Base-by-base conservation (phyloP, 2,797 vertebrate genomes). In the Halcyon chelicuti region DNA sequence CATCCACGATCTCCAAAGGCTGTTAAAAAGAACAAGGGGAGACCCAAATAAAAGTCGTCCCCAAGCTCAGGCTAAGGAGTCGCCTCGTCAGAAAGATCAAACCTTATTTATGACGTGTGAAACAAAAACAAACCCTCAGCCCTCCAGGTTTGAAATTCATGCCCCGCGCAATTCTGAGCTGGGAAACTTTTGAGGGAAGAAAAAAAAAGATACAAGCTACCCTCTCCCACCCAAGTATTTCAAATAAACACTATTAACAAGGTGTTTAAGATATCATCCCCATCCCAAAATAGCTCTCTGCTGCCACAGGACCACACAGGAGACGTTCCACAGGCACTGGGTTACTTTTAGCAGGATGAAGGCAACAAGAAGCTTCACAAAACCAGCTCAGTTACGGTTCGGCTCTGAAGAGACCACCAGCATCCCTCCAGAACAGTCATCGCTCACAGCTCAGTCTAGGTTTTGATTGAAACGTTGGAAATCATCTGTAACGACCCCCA, bases 251-350 rank as follows among this genome's bases (percentile, higher is more conserved):
- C 39, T 22, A 66, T 65, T 83, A 90, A 77, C 86, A 80, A 90
- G 74, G 70, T 83, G 77, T 42, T 71, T 63, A 73, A 96, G 92
- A 82, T 68, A 87, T 35, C 88, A 90, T 88, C 93, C 86, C 44
- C 12, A 21, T 6, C 70, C 80, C 47, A 77, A 85, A 88, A 93
- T 52, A 93, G 88, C 15, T 60, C 84, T 76, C 31, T 63, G 54
- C 63, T 57, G 70, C 83, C 90, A 44, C 47, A 82, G 58, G 96
- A 96, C 96, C 96, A 97, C 96, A 86, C 84, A 14, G 7, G 81
- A 96, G 85, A 52, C 2, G 0, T 26, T 71, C 66, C 21, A 91
- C 54, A 44, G 22, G 51, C 54, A 87, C 2, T 62, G 46, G 75
- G 76, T 92, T 87, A 60, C 88, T 85, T 40, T 86, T 25, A 77